Base-by-base conservation (phyloP, 1,140 invertebrate genomes). In the Stegodyphus dumicola region DNA sequence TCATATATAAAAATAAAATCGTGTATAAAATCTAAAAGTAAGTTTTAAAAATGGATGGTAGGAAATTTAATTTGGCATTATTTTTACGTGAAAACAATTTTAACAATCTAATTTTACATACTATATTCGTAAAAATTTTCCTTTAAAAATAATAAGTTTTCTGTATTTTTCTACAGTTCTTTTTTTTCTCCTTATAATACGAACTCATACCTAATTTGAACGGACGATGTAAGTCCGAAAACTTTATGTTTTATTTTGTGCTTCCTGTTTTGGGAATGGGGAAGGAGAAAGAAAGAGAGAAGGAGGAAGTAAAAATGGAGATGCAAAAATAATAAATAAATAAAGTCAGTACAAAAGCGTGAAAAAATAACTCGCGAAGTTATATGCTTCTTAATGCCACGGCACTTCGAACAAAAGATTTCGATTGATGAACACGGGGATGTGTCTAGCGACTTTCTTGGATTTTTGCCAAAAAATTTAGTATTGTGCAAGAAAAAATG, bases 291-390 rank as follows among this genome's bases (percentile, higher is more conserved):
- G 53, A 51, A 17, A 81, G 51, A 81, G 54, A 71, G 73, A 49
- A 71, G 64, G 15, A 79, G 9, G 48, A 53, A 73, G 73, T 70
- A 81, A 73, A 76, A 15, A 70, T 65, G 70, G 48, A 60, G 56
- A 60, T 11, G 56, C 9, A 60, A 60, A 60, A 60, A 60, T 15
- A 60, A 9, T 5, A 33, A 33, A 33, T 15, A 60, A 9, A 79
- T 70, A 79, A 33, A 33, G 67, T 51, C 51, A 11, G 53, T 73
- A 73, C 79, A 81, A 71, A 81, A 53, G 70, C 53, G 70, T 51
- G 73, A 81, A 81, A 81, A 81, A 73, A 81, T 81, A 81, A 74
- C 69, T 81, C 73, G 69, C 73, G 70, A 81, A 81, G 79, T 81
- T 74, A 81, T 81, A 73, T 70, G 48, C 18, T 81, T 81, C 79